Evolutionary conservation across 1,140 invertebrate genomes (phyloP).

Genomic region (Babylonia areolata): DNA sequence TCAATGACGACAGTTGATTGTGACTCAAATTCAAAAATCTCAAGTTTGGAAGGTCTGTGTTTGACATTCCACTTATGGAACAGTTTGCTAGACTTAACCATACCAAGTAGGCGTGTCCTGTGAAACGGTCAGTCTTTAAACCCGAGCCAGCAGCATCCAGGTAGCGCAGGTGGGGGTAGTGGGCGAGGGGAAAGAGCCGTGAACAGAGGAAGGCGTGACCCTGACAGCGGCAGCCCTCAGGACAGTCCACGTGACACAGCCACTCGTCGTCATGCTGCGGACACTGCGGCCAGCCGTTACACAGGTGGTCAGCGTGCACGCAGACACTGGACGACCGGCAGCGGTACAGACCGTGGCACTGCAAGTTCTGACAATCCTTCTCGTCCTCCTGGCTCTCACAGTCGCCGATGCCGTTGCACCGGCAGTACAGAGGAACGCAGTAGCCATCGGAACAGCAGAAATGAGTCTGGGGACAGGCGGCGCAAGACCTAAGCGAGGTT

Average conservation of each 20-base stretch:
- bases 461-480: conserved; percentile 16
- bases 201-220: conserved; percentile 19
- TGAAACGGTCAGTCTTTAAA: background rate
- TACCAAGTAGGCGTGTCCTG: background rate
- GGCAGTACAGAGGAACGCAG: conserved; percentile 15
- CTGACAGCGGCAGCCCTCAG: conserved; percentile 50
- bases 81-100: conserved; percentile 12
- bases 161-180: conserved; percentile 18
- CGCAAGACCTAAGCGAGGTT: background rate
- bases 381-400: conserved; percentile 22
- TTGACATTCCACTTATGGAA: background rate
- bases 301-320: conserved; percentile 24
- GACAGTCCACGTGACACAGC: conserved; percentile 28
- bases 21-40: conserved; percentile 36
- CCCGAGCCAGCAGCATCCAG: background rate
- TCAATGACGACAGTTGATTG: conserved; percentile 17
- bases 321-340: conserved; percentile 33
- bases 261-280: conserved; percentile 43
- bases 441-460: conserved; percentile 18
- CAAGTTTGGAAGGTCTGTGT: conserved; percentile 4
- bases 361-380: background rate
- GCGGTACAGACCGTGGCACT: conserved; percentile 40
- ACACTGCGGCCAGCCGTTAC: conserved; percentile 37
- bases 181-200: background rate
- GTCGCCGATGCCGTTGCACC: conserved; percentile 31